phyloP scores from a whole-genome alignment of 2,888 invertebrate species.

The Hedya salicella region DNA sequence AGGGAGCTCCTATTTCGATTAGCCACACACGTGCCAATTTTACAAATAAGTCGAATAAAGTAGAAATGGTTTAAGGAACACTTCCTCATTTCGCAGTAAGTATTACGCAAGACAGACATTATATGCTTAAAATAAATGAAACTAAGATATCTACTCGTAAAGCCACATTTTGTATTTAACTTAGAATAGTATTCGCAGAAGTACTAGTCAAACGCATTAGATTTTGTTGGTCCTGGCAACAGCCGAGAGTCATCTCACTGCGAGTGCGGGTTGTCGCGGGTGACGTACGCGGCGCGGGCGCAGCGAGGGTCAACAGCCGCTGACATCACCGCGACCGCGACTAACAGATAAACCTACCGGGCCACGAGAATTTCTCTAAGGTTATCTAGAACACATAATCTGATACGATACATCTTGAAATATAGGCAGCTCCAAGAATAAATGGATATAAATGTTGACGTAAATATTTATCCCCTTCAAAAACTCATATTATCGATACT shows the following conservation, averaged over 20 bases:
- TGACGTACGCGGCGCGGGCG: not conserved
- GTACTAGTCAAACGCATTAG: too few species aligned
- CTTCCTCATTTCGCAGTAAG: constrained; percentile 12
- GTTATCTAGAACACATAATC: constrained; percentile 17
- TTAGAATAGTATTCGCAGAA: not conserved
- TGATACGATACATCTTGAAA: constrained; percentile 20
- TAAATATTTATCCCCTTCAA: not conserved
- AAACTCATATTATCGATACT: too few species aligned
- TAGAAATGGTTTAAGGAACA: not conserved
- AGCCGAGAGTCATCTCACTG: too few species aligned
- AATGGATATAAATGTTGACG: not conserved
- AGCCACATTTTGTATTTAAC: not conserved
- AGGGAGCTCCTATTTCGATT: constrained; percentile 18
- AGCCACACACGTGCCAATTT: constrained; percentile 12
- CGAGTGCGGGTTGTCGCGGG: too few species aligned
- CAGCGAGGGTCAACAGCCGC: constrained; percentile 26
- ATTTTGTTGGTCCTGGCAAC: too few species aligned
- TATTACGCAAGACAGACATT: not conserved
- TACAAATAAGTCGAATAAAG: not conserved
- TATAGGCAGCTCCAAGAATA: not conserved
- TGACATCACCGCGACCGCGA: constrained; percentile 28
- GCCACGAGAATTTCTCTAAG: not conserved
- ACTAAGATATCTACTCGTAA: too few species aligned
- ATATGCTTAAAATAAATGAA: too few species aligned
- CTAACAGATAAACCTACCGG: constrained; percentile 9